Percentiles rank a stretch among this genome's conserved stretches.
Evolutionary conservation across 2,113 vertebrate genomes (phyloP).

Genomic region (Epinephelus fuscoguttatus): DNA sequence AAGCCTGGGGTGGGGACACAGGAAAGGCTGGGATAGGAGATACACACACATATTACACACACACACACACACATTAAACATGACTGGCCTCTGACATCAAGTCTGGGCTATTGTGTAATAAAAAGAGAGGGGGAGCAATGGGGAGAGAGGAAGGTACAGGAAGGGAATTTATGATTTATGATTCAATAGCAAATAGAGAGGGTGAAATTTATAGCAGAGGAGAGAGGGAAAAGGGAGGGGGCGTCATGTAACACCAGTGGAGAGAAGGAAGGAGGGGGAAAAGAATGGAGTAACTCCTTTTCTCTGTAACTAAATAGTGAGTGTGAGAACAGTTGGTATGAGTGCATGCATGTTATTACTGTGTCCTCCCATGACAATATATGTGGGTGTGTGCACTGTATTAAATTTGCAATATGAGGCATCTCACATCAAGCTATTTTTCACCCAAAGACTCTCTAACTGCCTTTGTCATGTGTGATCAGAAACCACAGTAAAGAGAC

Average conservation of each 20-base stretch:
- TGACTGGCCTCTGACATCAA: conserved; percentile 52
- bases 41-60: conserved; percentile 44
- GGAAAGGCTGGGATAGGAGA: conserved; percentile 63
- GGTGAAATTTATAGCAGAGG: conserved; percentile 43
- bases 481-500: neutral
- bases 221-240: neutral
- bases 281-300: neutral
- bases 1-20: conserved; percentile 58
- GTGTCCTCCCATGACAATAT: conserved; percentile 4
- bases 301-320: conserved; percentile 13
- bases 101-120: conserved; percentile 64
- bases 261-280: neutral
- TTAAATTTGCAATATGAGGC: neutral
- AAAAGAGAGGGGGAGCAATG: conserved; percentile 14
- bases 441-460: neutral
- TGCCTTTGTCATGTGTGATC: neutral
- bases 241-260: conserved; percentile 8
- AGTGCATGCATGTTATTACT: neutral
- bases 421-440: neutral
- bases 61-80: conserved; percentile 24
- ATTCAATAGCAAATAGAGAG: conserved; percentile 55
- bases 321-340: neutral
- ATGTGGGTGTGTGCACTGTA: conserved; percentile 18
- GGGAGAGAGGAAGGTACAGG: conserved; percentile 30
- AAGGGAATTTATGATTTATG: conserved; percentile 69